Evolutionary conservation across 2,797 vertebrate genomes (phyloP), one percentile per base, ranked within the genome.

Genomic region (Erpetoichthys calabaricus): DNA sequence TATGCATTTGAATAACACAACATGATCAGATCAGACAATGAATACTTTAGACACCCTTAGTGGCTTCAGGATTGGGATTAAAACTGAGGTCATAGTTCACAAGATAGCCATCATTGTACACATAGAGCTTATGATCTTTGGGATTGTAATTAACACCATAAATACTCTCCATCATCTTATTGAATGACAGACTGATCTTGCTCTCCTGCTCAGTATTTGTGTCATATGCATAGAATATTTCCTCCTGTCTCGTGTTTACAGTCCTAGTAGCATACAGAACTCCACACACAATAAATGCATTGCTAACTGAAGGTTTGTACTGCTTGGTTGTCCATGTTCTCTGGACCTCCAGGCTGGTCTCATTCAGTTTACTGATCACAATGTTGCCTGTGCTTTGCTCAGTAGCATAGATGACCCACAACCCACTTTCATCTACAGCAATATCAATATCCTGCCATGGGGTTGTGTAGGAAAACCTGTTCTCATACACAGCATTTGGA

Each of bases 181-280:
- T 66, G 56, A 87, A 60, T 8, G 63, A 0, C 4, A 86, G 57
- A 55, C 62, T 69, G 4, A 77, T 2, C 4, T 2, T 64, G 8
- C 69, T 62, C 67, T 85, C 79, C 45, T 10, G 68, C 6, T 69
- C 64, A 56, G 79, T 84, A 45, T 59, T 75, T 1, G 80, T 87
- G 63, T 87, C 76, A 56, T 75, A 87, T 54, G 58, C 80, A 59
- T 82, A 87, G 68, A 86, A 86, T 61, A 86, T 83, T 60, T 86
- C 80, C 58, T 87, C 83, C 52, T 55, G 5, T 66, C 8, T 83
- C 41, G 77, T 80, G 63, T 42, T 85, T 45, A 84, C 0, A 46
- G 69, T 64, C 41, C 77, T 77, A 3, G 75, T 77, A 59, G 78
- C 78, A 0, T 81, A 81, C 25, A 85, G 61, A 51, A 79, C 64